These are phyloP conservation scores for Enteromius paludinosus DNA, from an alignment of 2,797 vertebrate species.

Conservation along the genomic window DNA sequence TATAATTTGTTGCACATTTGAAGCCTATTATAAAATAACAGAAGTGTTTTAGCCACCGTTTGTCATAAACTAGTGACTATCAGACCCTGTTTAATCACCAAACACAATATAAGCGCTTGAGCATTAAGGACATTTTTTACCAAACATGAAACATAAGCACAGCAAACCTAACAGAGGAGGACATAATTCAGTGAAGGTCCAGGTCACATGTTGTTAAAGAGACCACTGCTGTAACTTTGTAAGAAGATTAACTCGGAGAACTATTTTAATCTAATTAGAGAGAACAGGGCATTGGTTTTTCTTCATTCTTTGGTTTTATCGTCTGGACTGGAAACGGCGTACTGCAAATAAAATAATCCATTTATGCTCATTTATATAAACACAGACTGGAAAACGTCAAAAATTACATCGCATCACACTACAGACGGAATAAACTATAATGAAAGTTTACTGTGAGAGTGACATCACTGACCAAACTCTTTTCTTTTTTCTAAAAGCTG, in stretches of 20 bases:
- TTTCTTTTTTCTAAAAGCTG: neutral
- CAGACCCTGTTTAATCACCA: neutral
- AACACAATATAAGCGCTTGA: neutral
- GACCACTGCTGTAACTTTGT: conserved; percentile 66
- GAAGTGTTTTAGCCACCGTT: neutral
- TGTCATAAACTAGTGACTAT: neutral
- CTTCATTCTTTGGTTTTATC: conserved; percentile 41
- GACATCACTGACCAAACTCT: conserved; percentile 1
- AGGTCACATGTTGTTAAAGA: conserved; percentile 69
- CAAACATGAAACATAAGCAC: neutral
- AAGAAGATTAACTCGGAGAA: conserved; percentile 75
- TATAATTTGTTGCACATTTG: neutral
- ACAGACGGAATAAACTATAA: neutral
- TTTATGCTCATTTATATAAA: neutral
- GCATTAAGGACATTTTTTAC: neutral
- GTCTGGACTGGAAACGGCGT: neutral
- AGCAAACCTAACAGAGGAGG: conserved; percentile 14
- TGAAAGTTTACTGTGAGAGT: conserved; percentile 9
- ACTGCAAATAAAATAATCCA: neutral
- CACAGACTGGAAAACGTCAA: neutral
- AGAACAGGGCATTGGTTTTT: conserved; percentile 58
- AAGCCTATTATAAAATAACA: neutral
- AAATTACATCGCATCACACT: neutral
- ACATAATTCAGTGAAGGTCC: conserved; percentile 59
- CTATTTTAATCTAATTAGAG: conserved; percentile 77